Percentiles rank a stretch among this genome's conserved stretches.
These are phyloP conservation scores for Kryptolebias ocellatus DNA, from an alignment of 2,797 vertebrate genomes.

Conservation along the genomic window DNA sequence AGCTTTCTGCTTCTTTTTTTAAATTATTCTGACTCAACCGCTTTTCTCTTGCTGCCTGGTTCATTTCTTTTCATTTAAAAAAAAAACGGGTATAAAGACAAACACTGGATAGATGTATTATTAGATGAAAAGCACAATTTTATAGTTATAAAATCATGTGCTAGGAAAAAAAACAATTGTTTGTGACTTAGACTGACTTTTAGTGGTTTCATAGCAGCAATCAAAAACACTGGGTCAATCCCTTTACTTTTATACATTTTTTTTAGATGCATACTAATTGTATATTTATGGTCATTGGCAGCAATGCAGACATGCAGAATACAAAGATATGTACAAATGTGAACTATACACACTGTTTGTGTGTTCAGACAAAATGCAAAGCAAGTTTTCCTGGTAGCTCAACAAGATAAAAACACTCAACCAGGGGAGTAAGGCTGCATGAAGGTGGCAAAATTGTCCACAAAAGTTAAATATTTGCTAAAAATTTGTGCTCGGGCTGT, in stretches of 20 bases:
- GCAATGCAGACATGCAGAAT: constrained; percentile 81
- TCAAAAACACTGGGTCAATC: constrained; percentile 55
- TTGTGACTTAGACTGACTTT: constrained; percentile 16
- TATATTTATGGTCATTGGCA: constrained; percentile 75
- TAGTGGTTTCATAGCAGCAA: constrained; percentile 45
- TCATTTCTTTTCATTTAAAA: neutral
- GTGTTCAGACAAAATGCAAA: constrained; percentile 56
- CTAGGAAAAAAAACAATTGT: constrained; percentile 10
- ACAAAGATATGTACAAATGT: constrained; percentile 75
- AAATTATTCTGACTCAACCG: neutral
- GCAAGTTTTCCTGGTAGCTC: constrained; percentile 27
- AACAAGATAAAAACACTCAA: constrained; percentile 33
- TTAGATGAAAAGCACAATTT: constrained; percentile 23
- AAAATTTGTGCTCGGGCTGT: constrained; percentile 10
- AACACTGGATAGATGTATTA: constrained; percentile 8
- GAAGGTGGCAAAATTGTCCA: constrained; percentile 8
- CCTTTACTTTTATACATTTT: constrained; percentile 67
- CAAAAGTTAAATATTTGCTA: constrained; percentile 1
- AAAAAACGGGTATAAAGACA: constrained; percentile 12
- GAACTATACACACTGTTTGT: constrained; percentile 59
- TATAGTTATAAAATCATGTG: constrained; percentile 12
- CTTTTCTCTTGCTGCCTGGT: neutral
- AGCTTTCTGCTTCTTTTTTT: constrained; percentile 5
- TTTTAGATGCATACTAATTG: constrained; percentile 78
- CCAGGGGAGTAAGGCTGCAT: neutral